phyloP scores from a whole-genome alignment of 1,140 invertebrate species.

The Macrobrachium rosenbergii region DNA sequence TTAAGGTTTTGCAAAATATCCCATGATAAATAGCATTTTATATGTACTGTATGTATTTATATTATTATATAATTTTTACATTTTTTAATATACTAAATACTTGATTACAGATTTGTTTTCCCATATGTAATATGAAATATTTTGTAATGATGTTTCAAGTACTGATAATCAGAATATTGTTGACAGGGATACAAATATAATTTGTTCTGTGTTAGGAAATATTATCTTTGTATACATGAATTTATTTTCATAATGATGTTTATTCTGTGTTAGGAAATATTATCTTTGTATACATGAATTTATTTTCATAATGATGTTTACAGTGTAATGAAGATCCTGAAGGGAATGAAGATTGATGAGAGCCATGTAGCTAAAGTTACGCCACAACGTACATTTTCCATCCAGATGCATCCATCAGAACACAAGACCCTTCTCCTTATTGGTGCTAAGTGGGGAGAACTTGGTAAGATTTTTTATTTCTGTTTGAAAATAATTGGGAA shows the following conservation, averaged over 20 bases:
- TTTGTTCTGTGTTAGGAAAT: too few relatives aligned
- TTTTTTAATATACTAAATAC: too few relatives aligned
- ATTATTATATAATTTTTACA: too few relatives aligned
- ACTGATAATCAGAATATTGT: too few relatives aligned
- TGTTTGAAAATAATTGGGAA: neutral
- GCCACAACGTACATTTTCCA: conserved; percentile 27
- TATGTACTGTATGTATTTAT: too few relatives aligned
- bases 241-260: neutral
- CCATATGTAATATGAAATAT: too few relatives aligned
- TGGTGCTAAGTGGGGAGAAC: conserved; percentile 41
- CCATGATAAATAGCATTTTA: too few relatives aligned
- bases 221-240: neutral
- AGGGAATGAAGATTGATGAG: conserved; percentile 36
- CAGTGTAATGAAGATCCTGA: conserved; percentile 43
- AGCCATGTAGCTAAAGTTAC: conserved; percentile 35
- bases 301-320: neutral
- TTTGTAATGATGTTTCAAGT: too few relatives aligned
- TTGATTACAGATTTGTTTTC: too few relatives aligned
- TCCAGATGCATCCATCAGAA: conserved; percentile 30
- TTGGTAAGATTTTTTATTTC: conserved; percentile 19
- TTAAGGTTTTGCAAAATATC: too few relatives aligned
- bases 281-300: neutral
- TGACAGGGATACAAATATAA: too few relatives aligned
- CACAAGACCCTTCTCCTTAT: conserved; percentile 36
- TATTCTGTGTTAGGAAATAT: too few relatives aligned